Base-by-base conservation (phyloP, 1,140 invertebrate genomes). In the Eumeta japonica region DNA sequence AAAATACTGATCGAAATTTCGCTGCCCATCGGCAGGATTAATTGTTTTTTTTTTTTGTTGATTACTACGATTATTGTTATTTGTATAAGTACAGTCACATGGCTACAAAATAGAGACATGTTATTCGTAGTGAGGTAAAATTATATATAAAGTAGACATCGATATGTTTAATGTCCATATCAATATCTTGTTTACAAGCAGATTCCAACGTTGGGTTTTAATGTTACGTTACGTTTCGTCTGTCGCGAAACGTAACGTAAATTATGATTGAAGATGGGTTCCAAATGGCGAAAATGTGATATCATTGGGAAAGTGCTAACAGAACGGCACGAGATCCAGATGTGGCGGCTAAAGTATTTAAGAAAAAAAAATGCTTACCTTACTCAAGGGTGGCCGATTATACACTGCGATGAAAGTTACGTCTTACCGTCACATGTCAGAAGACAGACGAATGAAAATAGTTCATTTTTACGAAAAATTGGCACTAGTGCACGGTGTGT, bases 31-130 rank as follows among this genome's bases (percentile, higher is more conserved):
- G n/a, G n/a, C n/a, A n/a, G n/a, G n/a, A n/a, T n/a, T n/a, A n/a
- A n/a, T n/a, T n/a, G n/a, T n/a, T n/a, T n/a, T n/a, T n/a, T n/a
- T n/a, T n/a, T n/a, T n/a, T n/a, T n/a, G n/a, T n/a, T n/a, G n/a
- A n/a, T n/a, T n/a, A n/a, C n/a, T n/a, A n/a, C n/a, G n/a, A n/a
- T n/a, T n/a, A n/a, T n/a, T n/a, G n/a, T n/a, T n/a, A n/a, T n/a
- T n/a, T n/a, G n/a, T n/a, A n/a, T n/a, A n/a, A n/a, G 31, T 34
- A 40, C 9, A 28, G 37, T 33, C 37, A 39, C 37, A 39, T 39
- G 37, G 28, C 29, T 32, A 39, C 10, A 30, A 33, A 35, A n/a
- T 14, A 12, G 15, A 34, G 19, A 32, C 16, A 16, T 24, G 7
- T 35, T 20, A 7, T 40, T 28, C 31, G 9, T 2, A 34, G 31